These are phyloP conservation scores for Cyclargus thomasi DNA, from an alignment of 1,140 invertebrate genomes.

Conservation along the genomic window DNA sequence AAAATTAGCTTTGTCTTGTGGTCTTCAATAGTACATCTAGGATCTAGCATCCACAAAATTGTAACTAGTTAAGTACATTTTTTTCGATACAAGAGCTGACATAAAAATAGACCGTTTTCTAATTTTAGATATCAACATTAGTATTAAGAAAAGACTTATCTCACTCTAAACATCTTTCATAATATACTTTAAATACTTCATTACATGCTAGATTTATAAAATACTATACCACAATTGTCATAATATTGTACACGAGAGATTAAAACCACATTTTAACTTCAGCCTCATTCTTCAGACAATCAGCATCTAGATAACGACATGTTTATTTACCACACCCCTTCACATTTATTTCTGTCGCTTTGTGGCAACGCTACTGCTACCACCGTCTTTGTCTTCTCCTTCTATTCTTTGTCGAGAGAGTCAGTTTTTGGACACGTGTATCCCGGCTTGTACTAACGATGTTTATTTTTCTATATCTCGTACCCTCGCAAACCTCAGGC, in stretches of 20 bases:
- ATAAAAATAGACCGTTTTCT: too few species aligned
- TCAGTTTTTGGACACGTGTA: constrained; percentile 20
- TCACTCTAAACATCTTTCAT: too few species aligned
- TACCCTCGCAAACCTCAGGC: constrained; percentile 80
- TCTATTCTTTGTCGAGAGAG: constrained; percentile 28
- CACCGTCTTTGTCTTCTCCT: constrained; percentile 35
- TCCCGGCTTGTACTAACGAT: constrained; percentile 61
- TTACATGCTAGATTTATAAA: too few species aligned
- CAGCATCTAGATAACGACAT: constrained; percentile 16
- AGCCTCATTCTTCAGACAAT: neutral
- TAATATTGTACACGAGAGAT: too few species aligned
- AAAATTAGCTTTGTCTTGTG: neutral
- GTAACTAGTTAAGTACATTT: neutral
- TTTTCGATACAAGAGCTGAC: too few species aligned
- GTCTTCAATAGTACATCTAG: neutral
- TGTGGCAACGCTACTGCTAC: constrained; percentile 68
- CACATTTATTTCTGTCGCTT: constrained; percentile 57
- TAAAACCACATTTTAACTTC: neutral
- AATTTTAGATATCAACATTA: too few species aligned
- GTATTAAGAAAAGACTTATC: too few species aligned
- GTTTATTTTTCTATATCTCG: constrained; percentile 66
- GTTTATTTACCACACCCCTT: constrained; percentile 31
- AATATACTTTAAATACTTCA: too few species aligned
- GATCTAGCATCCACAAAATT: neutral
- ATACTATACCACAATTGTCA: neutral